A percentile compares a stretch with the other conserved stretches of the same genome.
Evolutionary conservation across 2,113 vertebrate species (phyloP).

Genomic region (Rhineura floridana): DNA sequence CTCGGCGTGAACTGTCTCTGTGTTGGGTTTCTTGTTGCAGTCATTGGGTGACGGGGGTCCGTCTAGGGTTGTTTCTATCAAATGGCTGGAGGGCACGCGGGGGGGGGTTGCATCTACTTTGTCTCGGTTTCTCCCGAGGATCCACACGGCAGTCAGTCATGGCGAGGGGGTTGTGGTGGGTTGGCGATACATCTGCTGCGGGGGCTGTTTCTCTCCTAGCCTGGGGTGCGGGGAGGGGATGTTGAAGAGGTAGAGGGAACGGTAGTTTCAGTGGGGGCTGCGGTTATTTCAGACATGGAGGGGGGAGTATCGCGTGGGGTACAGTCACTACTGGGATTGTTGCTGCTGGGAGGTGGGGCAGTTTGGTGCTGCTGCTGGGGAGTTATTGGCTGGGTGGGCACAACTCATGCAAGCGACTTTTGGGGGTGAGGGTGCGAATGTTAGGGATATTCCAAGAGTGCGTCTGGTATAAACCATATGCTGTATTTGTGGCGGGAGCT

Average conservation of each 20-base stretch:
- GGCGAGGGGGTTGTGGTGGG: not conserved
- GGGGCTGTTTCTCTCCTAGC: not conserved
- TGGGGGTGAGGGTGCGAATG: not conserved
- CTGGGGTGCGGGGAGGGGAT: not conserved
- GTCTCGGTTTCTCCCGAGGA: not conserved
- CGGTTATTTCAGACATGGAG: not conserved
- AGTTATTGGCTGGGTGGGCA: not conserved
- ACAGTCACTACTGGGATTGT: not conserved
- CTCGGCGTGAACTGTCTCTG: not conserved
- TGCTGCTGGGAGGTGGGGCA: not conserved
- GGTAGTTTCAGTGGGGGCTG: not conserved
- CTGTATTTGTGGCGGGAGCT: not conserved
- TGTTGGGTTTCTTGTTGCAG: not conserved
- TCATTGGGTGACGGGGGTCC: not conserved
- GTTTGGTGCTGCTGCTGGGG: too few relatives aligned
- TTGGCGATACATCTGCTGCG: conserved; percentile 4
- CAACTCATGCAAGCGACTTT: not conserved
- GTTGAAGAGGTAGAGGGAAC: not conserved
- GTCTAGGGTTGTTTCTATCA: not conserved
- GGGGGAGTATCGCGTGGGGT: not conserved
- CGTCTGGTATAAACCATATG: too few relatives aligned
- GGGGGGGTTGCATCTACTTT: not conserved
- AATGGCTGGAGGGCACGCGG: too few relatives aligned
- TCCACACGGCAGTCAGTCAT: not conserved
- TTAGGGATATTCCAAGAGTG: too few relatives aligned